Base-by-base conservation (phyloP, 2,797 vertebrate genomes). In the Microchirus variegatus region DNA sequence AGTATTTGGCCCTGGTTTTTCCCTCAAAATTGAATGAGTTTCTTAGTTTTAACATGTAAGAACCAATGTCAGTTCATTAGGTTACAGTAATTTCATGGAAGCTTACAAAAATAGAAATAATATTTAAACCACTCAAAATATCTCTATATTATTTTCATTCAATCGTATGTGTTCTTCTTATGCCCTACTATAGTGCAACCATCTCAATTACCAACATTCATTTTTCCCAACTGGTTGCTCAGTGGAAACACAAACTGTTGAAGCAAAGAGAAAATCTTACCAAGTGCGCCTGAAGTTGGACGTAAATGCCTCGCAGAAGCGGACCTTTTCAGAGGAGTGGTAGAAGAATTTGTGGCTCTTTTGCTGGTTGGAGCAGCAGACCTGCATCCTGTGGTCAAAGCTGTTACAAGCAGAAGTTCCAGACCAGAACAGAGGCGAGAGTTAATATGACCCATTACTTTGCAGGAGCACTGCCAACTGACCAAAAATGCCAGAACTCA, bases 321-420 rank as follows among this genome's bases (percentile, higher is more conserved):
- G 0, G 73, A 55, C 19, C 77, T 77, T 71, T 76, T 89, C 50
- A 84, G 64, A 17, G 77, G 71, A 57, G 45, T 73, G 31, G 13
- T 16, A 17, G 67, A 14, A 19, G 76, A 59, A 51, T 45, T 76
- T 4, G 63, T 48, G 38, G 77, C 31, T 47, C 49, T 59, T 71
- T 70, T 84, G 48, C 47, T 77, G 45, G 50, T 41, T 8, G 72
- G 49, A 13, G 76, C 12, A 8, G 64, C 56, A 53, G 78, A 70
- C 69, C 78, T 91, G 67, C 63, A 83, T 67, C 75, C 53, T 63
- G 84, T 9, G 52, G 55, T 47, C 55, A 82, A 61, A 78, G 64
- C 76, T 83, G 80, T 58, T 15, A 76, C 13, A 47, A 79, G 15
- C 53, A 87, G 17, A 73, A 82, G 12, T 54, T 72, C 59, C 51